These are phyloP conservation scores for Nibea albiflora DNA, from an alignment of 2,113 vertebrate genomes.

Conservation along the genomic window DNA sequence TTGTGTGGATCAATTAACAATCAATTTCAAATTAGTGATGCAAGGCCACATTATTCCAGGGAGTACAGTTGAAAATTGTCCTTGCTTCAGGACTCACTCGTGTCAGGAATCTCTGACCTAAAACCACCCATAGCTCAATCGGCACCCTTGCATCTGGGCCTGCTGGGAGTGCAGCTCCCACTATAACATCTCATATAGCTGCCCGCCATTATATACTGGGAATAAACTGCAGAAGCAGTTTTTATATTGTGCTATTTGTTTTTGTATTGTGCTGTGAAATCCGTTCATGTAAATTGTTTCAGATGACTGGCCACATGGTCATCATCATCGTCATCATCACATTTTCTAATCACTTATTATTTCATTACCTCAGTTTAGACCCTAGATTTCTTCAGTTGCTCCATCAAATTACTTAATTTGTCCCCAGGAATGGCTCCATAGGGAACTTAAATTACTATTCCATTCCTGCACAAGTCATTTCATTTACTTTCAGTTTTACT, in stretches of 20 bases:
- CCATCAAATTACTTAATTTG: neutral
- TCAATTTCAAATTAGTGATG: constrained; percentile 79
- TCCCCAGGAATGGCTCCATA: neutral
- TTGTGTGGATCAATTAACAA: constrained; percentile 67
- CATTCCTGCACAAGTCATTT: neutral
- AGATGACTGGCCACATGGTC: neutral
- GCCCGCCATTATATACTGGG: neutral
- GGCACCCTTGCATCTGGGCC: constrained; percentile 14
- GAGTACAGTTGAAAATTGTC: constrained; percentile 43
- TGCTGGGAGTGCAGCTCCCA: constrained; percentile 13
- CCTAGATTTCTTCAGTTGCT: neutral
- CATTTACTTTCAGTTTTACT: neutral
- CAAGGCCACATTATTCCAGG: constrained; percentile 47
- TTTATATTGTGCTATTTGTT: neutral
- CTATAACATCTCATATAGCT: neutral
- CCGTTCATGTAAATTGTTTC: neutral
- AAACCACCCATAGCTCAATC: constrained; percentile 35
- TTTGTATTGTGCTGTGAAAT: neutral
- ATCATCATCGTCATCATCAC: neutral
- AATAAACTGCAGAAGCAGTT: neutral
- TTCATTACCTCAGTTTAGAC: neutral
- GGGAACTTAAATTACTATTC: neutral
- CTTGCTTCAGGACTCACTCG: constrained; percentile 32
- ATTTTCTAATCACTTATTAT: neutral
- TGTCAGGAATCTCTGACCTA: constrained; percentile 34